These are phyloP conservation scores for Nephila pilipes DNA, from an alignment of 1,140 invertebrate genomes.

Conservation along the genomic window DNA sequence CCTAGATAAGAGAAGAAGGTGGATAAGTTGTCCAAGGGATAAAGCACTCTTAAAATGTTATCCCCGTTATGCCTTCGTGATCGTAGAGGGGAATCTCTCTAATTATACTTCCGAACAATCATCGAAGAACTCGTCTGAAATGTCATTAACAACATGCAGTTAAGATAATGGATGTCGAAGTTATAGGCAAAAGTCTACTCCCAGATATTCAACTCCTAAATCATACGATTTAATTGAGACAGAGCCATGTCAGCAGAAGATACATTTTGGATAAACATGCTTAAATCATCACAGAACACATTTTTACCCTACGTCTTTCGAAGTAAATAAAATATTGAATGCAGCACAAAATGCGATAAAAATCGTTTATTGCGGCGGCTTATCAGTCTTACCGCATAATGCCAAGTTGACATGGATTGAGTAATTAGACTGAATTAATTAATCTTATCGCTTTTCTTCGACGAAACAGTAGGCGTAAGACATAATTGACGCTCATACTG, in stretches of 20 bases:
- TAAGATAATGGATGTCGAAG: conserved; percentile 60
- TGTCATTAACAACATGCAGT: conserved; percentile 54
- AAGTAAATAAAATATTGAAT: conserved; percentile 45
- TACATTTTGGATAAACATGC: conserved; percentile 6
- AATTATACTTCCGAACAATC: conserved; percentile 48
- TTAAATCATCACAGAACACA: background rate
- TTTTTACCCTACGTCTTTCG: conserved; percentile 41
- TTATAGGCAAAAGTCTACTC: conserved; percentile 14
- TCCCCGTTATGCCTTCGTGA: background rate
- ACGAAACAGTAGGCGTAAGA: conserved; percentile 57
- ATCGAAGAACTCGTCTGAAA: conserved; percentile 58
- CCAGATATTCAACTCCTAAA: conserved; percentile 30
- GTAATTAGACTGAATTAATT: conserved; percentile 72
- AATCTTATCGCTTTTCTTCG: conserved; percentile 71
- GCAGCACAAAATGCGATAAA: conserved; percentile 64
- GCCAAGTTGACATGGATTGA: conserved; percentile 64
- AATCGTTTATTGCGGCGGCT: conserved; percentile 62
- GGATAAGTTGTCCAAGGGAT: background rate
- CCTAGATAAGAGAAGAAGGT: background rate
- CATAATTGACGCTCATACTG: conserved; percentile 60
- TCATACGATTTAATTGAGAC: conserved; percentile 50
- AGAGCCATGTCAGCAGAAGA: background rate
- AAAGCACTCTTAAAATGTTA: background rate
- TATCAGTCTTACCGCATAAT: conserved; percentile 64
- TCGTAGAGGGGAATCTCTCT: background rate